These are phyloP conservation scores for Platanista minor DNA, from an alignment of 2,113 vertebrate genomes.

Conservation along the genomic window DNA sequence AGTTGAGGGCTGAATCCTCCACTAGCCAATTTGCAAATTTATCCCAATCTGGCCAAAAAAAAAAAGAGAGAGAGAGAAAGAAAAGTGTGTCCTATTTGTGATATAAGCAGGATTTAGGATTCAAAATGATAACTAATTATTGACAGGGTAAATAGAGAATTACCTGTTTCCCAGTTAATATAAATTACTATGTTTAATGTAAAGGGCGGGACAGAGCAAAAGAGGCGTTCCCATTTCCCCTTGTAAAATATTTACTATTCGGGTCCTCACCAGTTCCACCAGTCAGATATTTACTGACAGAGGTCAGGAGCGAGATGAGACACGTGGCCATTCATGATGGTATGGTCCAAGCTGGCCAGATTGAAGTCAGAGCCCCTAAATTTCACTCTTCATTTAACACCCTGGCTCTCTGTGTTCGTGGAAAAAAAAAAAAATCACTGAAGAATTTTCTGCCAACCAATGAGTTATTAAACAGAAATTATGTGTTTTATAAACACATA, in stretches of 20 bases:
- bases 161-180: constrained; percentile 10
- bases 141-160: constrained; percentile 40
- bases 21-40: not conserved
- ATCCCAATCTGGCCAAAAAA: not conserved
- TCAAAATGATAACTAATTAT: constrained; percentile 35
- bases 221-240: constrained; percentile 31
- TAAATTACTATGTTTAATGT: constrained; percentile 53
- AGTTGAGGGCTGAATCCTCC: accelerated
- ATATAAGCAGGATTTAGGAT: constrained; percentile 26
- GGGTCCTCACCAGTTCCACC: not conserved
- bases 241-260: constrained; percentile 61
- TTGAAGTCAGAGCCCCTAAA: not conserved
- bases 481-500: not conserved
- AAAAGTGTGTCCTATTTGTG: not conserved
- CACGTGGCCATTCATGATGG: accelerated
- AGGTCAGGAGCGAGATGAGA: constrained; percentile 12
- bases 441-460: not conserved
- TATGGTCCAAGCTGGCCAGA: not conserved
- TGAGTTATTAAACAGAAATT: not conserved
- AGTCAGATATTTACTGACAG: constrained; percentile 63
- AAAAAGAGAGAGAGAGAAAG: not conserved
- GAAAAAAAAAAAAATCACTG: not conserved
- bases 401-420: not conserved
- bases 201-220: constrained; percentile 25
- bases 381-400: not conserved